These are phyloP conservation scores for Rhea americana DNA, from an alignment of 2,113 vertebrate genomes.

Conservation along the genomic window DNA sequence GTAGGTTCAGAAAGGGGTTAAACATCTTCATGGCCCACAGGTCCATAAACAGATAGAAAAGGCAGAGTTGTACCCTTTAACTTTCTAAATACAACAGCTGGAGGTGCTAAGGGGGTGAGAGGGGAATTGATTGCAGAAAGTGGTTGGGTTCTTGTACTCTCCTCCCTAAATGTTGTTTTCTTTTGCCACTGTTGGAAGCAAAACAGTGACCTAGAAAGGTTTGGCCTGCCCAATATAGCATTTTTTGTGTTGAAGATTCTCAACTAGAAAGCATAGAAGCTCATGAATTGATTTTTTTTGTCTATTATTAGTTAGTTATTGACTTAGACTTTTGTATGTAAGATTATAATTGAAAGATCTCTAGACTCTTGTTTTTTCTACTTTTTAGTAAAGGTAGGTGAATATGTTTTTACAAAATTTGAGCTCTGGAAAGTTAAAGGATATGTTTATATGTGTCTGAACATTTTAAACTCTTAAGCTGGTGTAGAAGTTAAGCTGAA, in stretches of 20 bases:
- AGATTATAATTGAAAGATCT: rapidly evolving
- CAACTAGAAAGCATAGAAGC: rapidly evolving
- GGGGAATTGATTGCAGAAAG: rapidly evolving
- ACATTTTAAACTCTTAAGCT: rapidly evolving
- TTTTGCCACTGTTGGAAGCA: rapidly evolving
- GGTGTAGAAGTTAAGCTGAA: rapidly evolving
- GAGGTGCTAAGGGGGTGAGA: rapidly evolving
- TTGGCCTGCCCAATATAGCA: rapidly evolving
- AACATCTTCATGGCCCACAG: rapidly evolving
- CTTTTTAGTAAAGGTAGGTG: rapidly evolving
- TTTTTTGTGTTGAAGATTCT: rapidly evolving
- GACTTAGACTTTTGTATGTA: rapidly evolving
- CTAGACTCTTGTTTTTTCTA: rapidly evolving
- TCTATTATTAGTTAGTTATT: rapidly evolving
- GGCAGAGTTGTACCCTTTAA: rapidly evolving
- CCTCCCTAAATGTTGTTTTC: rapidly evolving
- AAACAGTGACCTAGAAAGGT: rapidly evolving
- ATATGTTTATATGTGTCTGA: rapidly evolving
- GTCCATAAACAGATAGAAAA: rapidly evolving
- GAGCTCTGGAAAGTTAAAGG: rapidly evolving
- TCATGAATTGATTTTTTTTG: rapidly evolving
- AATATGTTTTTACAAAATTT: rapidly evolving
- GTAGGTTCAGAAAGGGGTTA: rapidly evolving
- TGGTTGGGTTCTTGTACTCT: rapidly evolving
- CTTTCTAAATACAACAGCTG: rapidly evolving